phyloP scores from a whole-genome alignment of 2,113 vertebrate species.

The Nannospalax galili region DNA sequence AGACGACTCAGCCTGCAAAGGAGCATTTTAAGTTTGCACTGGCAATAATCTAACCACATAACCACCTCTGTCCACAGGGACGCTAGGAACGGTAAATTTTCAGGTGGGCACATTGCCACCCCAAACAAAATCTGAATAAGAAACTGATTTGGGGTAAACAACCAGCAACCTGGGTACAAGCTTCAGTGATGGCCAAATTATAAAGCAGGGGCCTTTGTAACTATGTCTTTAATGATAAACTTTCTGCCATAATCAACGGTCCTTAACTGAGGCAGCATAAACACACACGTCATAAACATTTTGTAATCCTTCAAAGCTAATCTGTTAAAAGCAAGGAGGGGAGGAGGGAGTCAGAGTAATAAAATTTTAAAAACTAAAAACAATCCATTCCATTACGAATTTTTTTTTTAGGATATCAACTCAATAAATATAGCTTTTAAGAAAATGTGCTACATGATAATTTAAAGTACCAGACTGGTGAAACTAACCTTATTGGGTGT shows the following conservation, averaged over 20 bases:
- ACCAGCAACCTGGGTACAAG: background rate
- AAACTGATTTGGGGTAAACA: constrained; percentile 4
- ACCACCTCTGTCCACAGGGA: background rate
- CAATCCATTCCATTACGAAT: background rate
- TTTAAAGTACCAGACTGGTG: too few species aligned
- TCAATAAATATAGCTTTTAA: background rate
- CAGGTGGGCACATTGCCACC: background rate
- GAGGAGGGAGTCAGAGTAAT: background rate
- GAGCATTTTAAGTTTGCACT: background rate
- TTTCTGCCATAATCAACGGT: background rate
- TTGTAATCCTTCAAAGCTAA: constrained; percentile 40
- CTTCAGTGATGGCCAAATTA: constrained; percentile 49
- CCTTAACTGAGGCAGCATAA: constrained; percentile 47
- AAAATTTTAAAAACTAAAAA: constrained; percentile 28
- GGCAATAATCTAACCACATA: background rate
- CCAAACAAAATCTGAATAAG: constrained; percentile 7
- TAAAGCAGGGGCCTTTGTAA: constrained; percentile 8
- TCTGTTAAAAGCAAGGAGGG: background rate
- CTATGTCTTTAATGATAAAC: constrained; percentile 38
- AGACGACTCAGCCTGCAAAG: background rate
- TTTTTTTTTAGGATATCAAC: background rate
- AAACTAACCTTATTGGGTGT: too few species aligned
- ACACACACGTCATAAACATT: constrained; percentile 8
- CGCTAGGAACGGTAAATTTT: constrained; percentile 39
- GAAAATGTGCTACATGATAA: background rate